Conservation (phyloP, 2,888 invertebrate species). For the Hyposoter didymator region DNA sequence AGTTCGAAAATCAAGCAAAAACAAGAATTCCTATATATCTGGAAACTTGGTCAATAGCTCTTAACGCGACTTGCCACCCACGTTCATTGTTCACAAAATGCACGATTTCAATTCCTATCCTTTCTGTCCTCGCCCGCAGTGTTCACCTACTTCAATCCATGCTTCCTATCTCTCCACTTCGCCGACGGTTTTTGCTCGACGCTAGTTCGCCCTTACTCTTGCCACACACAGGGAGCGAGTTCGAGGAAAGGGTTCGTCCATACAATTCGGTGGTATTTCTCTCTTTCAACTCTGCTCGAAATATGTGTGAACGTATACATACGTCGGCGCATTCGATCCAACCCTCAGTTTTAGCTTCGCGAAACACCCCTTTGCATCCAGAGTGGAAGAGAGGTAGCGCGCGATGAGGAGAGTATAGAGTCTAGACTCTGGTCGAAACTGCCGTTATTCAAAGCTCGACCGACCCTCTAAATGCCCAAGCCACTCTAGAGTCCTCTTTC, state of each 20-base stretch:
- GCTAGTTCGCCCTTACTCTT: background rate
- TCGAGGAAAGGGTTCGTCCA: background rate
- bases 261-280: slow-evolving; percentile 10
- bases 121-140: slow-evolving; percentile 2
- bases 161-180: slow-evolving; percentile 6
- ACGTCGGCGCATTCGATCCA: slow-evolving; percentile 22
- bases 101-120: background rate
- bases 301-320: slow-evolving; percentile 9
- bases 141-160: slow-evolving; percentile 6
- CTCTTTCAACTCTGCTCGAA: slow-evolving; percentile 16
- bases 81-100: slow-evolving; percentile 17
- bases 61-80: slow-evolving; percentile 47
- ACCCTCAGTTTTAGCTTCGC: slow-evolving; percentile 38
- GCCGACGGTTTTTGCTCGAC: background rate
- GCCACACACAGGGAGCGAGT: background rate
- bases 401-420: slow-evolving; percentile 26
- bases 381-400: background rate
- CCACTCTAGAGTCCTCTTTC: slow-evolving; percentile 18
- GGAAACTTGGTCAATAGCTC: slow-evolving; percentile 79
- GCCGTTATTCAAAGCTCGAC: slow-evolving; percentile 65
- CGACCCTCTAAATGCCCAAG: slow-evolving; percentile 60
- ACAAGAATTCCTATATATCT: slow-evolving; percentile 80
- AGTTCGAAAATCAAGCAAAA: slow-evolving; percentile 72
- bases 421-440: slow-evolving; percentile 68
- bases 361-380: slow-evolving; percentile 43